Evolutionary conservation across 2,113 vertebrate genomes (phyloP).

Genomic region (Gorsachius goisagi): DNA sequence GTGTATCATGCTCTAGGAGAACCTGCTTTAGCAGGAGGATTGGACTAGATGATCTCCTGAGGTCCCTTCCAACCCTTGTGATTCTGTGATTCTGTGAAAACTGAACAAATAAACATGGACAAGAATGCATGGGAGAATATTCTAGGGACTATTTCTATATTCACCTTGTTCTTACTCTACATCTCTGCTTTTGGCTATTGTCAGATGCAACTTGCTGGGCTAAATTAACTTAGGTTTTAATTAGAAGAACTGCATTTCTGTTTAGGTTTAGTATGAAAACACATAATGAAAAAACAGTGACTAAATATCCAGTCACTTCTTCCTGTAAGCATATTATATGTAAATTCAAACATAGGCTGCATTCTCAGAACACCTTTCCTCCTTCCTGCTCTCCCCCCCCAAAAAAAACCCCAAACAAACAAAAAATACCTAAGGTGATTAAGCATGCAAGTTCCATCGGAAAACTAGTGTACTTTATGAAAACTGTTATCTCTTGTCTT

Average conservation of each 20-base stretch:
- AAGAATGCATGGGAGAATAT: neutral
- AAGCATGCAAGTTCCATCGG: neutral
- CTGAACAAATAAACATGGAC: neutral
- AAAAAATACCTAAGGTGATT: fast-evolving
- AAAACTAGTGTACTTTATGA: neutral
- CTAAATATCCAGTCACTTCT: neutral
- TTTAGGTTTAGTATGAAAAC: neutral
- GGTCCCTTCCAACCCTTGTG: too few relatives aligned
- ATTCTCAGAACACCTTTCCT: neutral
- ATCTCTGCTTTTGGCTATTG: neutral
- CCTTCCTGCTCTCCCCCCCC: fast-evolving
- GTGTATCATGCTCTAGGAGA: too few relatives aligned
- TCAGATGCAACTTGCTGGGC: neutral
- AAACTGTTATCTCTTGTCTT: neutral
- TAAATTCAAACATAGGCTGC: neutral
- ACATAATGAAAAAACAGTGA: neutral
- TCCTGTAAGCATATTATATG: neutral
- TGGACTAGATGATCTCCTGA: too few relatives aligned
- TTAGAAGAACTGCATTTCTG: neutral
- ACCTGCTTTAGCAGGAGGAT: too few relatives aligned
- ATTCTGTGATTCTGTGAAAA: neutral
- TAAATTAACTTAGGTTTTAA: neutral
- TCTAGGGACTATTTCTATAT: neutral
- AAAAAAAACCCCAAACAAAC: fast-evolving
- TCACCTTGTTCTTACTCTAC: neutral